These are phyloP conservation scores for Cossypha polioptera DNA, from an alignment of 2,797 vertebrate species.

Conservation along the genomic window DNA sequence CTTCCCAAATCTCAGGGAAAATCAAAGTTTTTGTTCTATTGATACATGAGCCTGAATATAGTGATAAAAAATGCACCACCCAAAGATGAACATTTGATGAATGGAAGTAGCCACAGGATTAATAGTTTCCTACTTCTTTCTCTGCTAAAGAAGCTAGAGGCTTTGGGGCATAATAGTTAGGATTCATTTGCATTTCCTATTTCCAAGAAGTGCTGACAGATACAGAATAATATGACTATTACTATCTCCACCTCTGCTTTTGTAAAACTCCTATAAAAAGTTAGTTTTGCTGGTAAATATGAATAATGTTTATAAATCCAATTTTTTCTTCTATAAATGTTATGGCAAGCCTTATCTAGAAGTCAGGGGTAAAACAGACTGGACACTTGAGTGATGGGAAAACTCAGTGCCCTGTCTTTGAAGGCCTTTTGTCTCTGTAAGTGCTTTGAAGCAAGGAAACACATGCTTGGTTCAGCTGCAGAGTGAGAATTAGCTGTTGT, in stretches of 20 bases:
- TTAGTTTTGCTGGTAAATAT: background rate
- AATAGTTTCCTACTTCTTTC: background rate
- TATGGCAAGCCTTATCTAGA: background rate
- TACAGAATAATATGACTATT: background rate
- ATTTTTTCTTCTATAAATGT: background rate
- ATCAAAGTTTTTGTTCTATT: background rate
- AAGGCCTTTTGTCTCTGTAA: background rate
- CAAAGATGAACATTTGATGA: background rate
- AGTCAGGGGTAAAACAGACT: background rate
- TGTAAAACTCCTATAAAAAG: background rate
- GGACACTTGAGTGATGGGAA: background rate
- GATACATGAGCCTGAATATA: background rate
- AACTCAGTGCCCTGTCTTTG: background rate
- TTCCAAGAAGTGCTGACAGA: constrained; percentile 19
- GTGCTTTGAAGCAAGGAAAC: background rate
- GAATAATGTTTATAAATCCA: background rate
- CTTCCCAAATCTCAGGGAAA: background rate
- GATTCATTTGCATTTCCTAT: constrained; percentile 33
- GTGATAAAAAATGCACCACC: background rate
- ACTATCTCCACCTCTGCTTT: background rate
- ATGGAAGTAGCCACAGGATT: background rate
- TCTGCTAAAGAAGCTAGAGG: background rate
- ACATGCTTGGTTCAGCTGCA: background rate
- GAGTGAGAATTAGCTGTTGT: background rate
- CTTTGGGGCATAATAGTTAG: constrained; percentile 16